Evolutionary conservation across 2,888 invertebrate species (phyloP).

Genomic region (Leucozona laternaria): DNA sequence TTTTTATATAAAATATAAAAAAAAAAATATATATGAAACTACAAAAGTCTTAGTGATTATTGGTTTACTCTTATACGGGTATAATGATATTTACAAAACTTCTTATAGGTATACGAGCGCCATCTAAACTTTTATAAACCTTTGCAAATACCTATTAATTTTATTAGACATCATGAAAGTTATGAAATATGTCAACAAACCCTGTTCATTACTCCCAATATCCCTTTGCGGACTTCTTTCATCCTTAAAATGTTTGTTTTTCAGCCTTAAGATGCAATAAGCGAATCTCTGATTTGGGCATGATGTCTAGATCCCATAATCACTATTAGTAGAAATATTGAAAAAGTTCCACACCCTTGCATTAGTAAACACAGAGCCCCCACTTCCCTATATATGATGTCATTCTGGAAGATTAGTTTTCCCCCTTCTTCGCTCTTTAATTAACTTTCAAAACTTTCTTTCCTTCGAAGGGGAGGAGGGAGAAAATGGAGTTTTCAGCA

Average conservation of each 20-base stretch:
- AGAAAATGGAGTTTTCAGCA: not conserved
- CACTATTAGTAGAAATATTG: constrained; percentile 45
- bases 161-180: not conserved
- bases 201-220: not conserved
- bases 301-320: not conserved
- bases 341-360: constrained; percentile 52
- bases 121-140: not conserved
- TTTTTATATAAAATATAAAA: no score
- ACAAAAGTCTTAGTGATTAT: no score
- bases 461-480: not conserved
- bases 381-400: constrained; percentile 31
- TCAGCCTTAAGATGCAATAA: not conserved
- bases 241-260: not conserved
- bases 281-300: not conserved
- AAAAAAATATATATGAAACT: no score
- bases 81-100: no score
- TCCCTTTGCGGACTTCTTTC: not conserved
- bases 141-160: not conserved
- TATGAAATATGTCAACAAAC: not conserved
- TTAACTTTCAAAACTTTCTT: constrained; percentile 69
- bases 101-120: no score
- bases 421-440: constrained; percentile 56
- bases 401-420: constrained; percentile 30
- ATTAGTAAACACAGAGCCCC: not conserved
- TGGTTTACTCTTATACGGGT: no score